phyloP scores from a whole-genome alignment of 2,797 vertebrate genomes.

The Holocentrus rufus region DNA sequence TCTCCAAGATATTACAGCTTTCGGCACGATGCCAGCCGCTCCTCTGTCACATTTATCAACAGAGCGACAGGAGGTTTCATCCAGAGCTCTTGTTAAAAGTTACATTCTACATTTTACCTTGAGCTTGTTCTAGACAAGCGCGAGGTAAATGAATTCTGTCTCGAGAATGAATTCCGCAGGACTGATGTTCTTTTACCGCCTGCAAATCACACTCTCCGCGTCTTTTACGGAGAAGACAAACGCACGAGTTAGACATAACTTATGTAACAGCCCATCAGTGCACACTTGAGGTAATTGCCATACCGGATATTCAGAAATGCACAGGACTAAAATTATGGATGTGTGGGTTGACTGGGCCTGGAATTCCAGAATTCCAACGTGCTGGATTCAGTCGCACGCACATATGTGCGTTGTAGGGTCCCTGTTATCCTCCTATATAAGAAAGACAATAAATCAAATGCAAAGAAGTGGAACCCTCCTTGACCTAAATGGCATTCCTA shows the following conservation, averaged over 20 bases:
- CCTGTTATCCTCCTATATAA: slow-evolving; percentile 64
- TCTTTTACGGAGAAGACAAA: slow-evolving; percentile 19
- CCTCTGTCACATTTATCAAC: slow-evolving; percentile 34
- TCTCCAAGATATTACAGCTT: slow-evolving; percentile 21
- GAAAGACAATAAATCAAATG: slow-evolving; percentile 72
- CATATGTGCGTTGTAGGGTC: slow-evolving; percentile 49
- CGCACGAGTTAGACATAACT: slow-evolving; percentile 41
- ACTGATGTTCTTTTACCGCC: slow-evolving; percentile 1
- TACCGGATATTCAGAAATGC: slow-evolving; percentile 62
- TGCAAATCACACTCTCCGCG: slow-evolving; percentile 25
- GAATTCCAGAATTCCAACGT: slow-evolving; percentile 69
- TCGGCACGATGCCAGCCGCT: slow-evolving; percentile 17
- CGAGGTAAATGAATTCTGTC: neutral
- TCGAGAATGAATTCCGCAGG: slow-evolving; percentile 6
- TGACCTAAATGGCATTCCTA: slow-evolving; percentile 77
- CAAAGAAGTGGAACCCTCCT: slow-evolving; percentile 65
- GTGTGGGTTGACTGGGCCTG: slow-evolving; percentile 63
- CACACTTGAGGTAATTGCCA: slow-evolving; percentile 69
- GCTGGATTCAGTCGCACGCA: slow-evolving; percentile 67
- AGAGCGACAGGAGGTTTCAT: slow-evolving; percentile 36
- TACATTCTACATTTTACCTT: slow-evolving; percentile 19
- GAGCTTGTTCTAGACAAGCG: neutral
- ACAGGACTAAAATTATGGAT: slow-evolving; percentile 63
- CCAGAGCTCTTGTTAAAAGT: slow-evolving; percentile 31
- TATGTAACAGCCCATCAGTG: slow-evolving; percentile 58